Evolutionary conservation across 2,888 invertebrate species (phyloP).

Genomic region (Adela reaumurella): DNA sequence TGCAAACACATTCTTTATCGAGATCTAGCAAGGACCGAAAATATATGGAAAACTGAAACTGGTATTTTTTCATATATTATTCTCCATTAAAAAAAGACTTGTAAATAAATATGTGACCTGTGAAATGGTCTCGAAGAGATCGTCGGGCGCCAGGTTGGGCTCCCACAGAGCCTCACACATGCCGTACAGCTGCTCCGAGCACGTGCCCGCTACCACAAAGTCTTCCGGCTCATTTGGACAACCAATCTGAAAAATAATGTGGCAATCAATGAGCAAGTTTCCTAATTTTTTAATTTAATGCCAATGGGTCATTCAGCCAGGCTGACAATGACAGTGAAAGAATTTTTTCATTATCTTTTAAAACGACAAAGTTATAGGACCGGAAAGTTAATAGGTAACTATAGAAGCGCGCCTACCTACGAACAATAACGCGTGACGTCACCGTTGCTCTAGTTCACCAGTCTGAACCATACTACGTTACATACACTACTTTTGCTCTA

Average conservation of each 20-base stretch:
- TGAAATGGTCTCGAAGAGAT: slow-evolving; percentile 94
- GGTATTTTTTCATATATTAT: background rate
- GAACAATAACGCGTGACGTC: too few species aligned
- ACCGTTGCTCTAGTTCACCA: too few species aligned
- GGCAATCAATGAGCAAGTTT: too few species aligned
- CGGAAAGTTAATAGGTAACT: too few species aligned
- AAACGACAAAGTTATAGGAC: too few species aligned
- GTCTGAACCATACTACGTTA: too few species aligned
- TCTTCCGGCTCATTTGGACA: slow-evolving; percentile 88
- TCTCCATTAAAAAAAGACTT: background rate
- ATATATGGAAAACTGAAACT: background rate
- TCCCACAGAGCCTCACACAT: slow-evolving; percentile 98
- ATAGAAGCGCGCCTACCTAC: too few species aligned
- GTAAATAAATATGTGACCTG: too few species aligned
- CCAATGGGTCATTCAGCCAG: background rate
- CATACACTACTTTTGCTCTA: too few species aligned
- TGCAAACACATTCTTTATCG: background rate
- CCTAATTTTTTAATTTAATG: too few species aligned
- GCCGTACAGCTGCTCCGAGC: slow-evolving; percentile 81
- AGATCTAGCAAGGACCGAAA: background rate
- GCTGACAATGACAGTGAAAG: too few species aligned
- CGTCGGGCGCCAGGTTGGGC: slow-evolving; percentile 84
- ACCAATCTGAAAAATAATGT: slow-evolving; percentile 42
- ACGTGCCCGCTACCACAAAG: slow-evolving; percentile 97
- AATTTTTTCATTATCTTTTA: too few species aligned